Base-by-base conservation (phyloP, 2,113 vertebrate species). In the Mohoua ochrocephala region DNA sequence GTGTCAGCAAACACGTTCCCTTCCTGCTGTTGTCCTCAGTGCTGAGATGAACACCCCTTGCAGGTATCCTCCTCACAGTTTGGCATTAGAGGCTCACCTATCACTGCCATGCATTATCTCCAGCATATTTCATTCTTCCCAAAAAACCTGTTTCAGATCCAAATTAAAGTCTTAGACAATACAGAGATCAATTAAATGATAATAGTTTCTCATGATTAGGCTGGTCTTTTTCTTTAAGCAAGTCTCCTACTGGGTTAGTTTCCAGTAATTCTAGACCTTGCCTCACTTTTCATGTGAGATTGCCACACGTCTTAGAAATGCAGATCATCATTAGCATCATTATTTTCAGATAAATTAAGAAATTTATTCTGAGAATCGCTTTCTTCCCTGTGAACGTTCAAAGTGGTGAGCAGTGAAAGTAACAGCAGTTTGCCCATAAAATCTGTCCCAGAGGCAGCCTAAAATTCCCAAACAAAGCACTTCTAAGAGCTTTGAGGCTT, bases 21-120 rank as follows among this genome's bases (percentile, higher is more conserved):
- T 96, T 96, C 93, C 96, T 95, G 86, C 86, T 1, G 26, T 95
- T 92, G 85, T 78, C 60, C 44, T 89, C 47, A n/a, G 27, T n/a
- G 56, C 57, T 64, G 69, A 60, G 56, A 57, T 8, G 7, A 88
- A 2, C 31, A 39, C 3, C 23, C 14, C 26, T 81, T 57, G 28
- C n/a, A 42, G 67, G 18, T 2, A 13, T 57, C 37, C 28, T 91
- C 61, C 37, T 39, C 2, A 4, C 45, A 54, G 26, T 63, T 68
- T 68, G 63, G 26, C 24, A 0, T 68, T 35, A 71, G 33, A 77
- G 14, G 12, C 47, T 84, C 57, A 61, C 69, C 49, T 76, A 10
- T 60, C 23, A 11, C 45, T 93, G n/a, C 56, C 44, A 5, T 1
- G 0, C 33, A 20, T 56, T 93, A 54, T 77, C 73, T 65, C n/a